These are phyloP conservation scores for Polyommatus icarus DNA, from an alignment of 2,888 invertebrate species.

Conservation along the genomic window DNA sequence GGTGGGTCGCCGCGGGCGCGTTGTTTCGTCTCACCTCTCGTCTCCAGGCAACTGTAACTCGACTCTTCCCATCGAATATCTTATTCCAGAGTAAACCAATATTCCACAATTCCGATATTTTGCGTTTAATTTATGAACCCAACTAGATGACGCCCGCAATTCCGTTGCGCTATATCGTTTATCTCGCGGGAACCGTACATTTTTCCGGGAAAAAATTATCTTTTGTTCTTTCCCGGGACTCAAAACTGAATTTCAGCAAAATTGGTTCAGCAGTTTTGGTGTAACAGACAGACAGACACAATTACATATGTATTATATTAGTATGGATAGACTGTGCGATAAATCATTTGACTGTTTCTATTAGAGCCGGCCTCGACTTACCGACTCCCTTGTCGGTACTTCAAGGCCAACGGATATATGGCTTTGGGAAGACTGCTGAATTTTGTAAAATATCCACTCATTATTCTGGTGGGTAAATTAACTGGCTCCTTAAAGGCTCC, in stretches of 20 bases:
- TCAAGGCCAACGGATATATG: conserved; percentile 17
- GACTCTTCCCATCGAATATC: neutral
- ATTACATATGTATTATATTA: no score
- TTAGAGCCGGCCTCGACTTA: neutral
- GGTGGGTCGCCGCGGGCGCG: neutral
- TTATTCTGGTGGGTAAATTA: neutral
- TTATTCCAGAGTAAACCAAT: neutral
- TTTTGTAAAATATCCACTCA: neutral
- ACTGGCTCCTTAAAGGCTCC: neutral
- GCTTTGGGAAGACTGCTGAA: conserved; percentile 1
- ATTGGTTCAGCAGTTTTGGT: no score
- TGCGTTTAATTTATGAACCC: neutral
- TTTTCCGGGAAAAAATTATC: no score
- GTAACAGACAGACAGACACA: no score
- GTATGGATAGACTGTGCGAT: neutral
- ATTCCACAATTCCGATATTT: neutral
- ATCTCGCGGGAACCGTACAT: no score
- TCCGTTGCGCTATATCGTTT: no score
- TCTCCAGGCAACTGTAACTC: neutral
- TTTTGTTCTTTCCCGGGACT: no score
- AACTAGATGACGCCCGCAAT: neutral
- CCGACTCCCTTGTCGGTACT: conserved; percentile 10
- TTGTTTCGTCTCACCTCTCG: neutral
- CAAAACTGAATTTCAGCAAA: no score
- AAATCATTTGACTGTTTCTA: conserved; percentile 15